Conservation (phyloP, 2,113 vertebrate genomes). For the Eurypyga helias region DNA sequence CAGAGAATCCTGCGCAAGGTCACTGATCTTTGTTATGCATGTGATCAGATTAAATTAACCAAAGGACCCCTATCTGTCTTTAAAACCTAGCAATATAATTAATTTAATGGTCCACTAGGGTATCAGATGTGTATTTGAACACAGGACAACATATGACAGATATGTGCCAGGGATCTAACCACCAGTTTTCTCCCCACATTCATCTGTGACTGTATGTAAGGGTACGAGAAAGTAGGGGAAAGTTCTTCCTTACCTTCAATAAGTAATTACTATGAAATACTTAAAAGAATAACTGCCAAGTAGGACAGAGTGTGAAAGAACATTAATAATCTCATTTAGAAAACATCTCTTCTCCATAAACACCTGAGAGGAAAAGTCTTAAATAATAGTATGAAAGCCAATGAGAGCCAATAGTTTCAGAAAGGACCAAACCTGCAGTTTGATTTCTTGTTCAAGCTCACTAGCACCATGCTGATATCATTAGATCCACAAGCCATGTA, state of each 20-base stretch:
- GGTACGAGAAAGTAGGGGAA: not conserved
- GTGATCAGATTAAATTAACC: not conserved
- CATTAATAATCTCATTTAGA: not conserved
- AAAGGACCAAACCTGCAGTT: not conserved
- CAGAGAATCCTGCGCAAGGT: not conserved
- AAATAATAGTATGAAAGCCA: not conserved
- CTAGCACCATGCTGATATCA: not conserved
- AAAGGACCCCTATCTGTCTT: not conserved
- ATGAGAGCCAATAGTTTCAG: not conserved
- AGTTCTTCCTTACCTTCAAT: not conserved
- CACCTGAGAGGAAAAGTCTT: not conserved
- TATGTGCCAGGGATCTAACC: fast-evolving
- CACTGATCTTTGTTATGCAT: not conserved
- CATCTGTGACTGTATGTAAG: not conserved
- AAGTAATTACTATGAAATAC: not conserved
- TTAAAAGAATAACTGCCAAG: not conserved
- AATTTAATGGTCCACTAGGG: not conserved
- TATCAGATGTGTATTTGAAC: not conserved
- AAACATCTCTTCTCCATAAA: not conserved
- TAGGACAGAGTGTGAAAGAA: not conserved
- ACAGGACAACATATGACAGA: not conserved
- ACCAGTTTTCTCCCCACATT: not conserved
- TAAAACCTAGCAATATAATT: not conserved
- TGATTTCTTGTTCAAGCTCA: not conserved
- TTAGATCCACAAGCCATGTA: not conserved